Evolutionary conservation across 2,888 invertebrate species (phyloP), one percentile per base, ranked within the genome.

Genomic region (Drosophila algonquin): DNA sequence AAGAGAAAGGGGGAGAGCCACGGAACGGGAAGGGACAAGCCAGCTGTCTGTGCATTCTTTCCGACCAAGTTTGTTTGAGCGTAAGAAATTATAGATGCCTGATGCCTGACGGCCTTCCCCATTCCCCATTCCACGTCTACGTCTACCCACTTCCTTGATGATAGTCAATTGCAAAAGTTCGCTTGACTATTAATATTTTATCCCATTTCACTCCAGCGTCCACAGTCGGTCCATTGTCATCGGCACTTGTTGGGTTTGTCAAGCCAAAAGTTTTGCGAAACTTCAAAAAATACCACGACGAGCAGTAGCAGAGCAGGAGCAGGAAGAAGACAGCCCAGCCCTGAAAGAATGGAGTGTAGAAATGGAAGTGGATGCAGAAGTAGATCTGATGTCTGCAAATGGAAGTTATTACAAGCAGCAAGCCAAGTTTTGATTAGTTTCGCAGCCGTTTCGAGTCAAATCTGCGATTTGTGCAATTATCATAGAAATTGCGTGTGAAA

Each of bases 91-190:
- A 83, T 86, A 83, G 84, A 83, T 83, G 86, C 76, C 40, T 58
- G 72, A 67, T 73, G 73, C 64, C 63, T 48, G 53, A 63, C 61
- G 59, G 59, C 55, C 71, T n/a, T 46, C 44, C 54, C 59, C 54
- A 63, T 45, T 52, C 18, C 21, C 46, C 44, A 27, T 68, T 50
- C 40, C 56, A 62, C 67, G 47, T 53, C 63, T 45, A 50, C 45
- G 8, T 46, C 30, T 50, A n/a, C 52, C 59, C 54, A 67, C 67
- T 62, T 61, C 58, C 78, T 70, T 76, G 82, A 72, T 84, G 83
- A 84, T 79, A 87, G 87, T 84, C 83, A 84, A 80, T 84, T 87
- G 77, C 73, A 77, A 77, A 87, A 75, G 71, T 87, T 84, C 75
- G 60, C 73, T 63, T 57, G 83, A 84, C 81, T 83, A 84, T 83